phyloP scores from a whole-genome alignment of 2,797 vertebrate species.

The Pelochelys cantorii region DNA sequence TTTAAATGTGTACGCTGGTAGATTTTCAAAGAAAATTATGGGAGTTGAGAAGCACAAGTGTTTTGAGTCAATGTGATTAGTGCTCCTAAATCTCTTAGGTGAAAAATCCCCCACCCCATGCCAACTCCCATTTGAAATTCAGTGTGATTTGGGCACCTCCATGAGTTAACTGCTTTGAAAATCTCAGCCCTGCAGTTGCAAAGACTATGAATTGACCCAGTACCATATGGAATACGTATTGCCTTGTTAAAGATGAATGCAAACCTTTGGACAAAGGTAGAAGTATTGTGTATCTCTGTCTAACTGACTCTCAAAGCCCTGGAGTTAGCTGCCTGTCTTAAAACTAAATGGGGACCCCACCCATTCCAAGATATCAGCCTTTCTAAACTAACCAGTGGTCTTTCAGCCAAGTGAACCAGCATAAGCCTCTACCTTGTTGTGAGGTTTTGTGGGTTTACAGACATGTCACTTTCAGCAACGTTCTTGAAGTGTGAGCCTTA shows the following conservation, averaged over 20 bases:
- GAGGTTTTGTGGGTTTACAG: too few relatives aligned
- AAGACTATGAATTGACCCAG: not conserved
- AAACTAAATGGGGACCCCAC: not conserved
- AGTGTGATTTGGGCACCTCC: not conserved
- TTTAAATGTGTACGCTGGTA: accelerated
- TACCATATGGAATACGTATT: not conserved
- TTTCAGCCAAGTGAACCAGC: not conserved
- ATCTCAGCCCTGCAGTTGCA: not conserved
- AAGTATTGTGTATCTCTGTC: not conserved
- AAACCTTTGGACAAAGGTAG: not conserved
- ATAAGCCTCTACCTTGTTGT: not conserved
- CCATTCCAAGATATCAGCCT: not conserved
- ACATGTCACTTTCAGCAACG: not conserved
- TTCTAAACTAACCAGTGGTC: not conserved
- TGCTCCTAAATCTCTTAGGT: not conserved
- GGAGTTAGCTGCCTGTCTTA: not conserved
- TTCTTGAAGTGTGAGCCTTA: not conserved
- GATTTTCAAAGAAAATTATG: not conserved
- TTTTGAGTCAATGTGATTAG: accelerated
- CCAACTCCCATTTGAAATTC: not conserved
- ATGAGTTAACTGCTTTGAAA: not conserved
- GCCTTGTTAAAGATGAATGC: not conserved
- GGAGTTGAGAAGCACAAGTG: not conserved
- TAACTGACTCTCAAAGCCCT: not conserved
- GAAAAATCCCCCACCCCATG: not conserved